Percentiles rank a stretch among this genome's conserved stretches.
Evolutionary conservation across 64 coral and sea anemone species (phyloP).

Genomic region (Stylophora pistillata): DNA sequence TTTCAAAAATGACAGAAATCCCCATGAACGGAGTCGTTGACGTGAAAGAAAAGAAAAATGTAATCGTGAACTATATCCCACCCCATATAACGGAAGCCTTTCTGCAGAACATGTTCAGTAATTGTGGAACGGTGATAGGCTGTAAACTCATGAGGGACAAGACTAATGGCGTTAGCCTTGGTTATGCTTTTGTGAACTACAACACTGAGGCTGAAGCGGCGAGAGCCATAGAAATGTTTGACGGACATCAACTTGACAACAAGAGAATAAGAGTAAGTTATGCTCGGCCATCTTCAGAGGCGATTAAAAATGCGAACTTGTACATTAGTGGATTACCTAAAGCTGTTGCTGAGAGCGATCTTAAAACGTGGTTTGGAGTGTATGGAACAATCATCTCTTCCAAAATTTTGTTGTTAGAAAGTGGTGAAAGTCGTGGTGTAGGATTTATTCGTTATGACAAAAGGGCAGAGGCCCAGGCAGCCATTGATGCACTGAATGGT

Average conservation of each 20-base stretch:
- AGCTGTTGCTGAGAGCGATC: conserved; percentile 67
- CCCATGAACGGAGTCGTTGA: not conserved
- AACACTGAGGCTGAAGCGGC: conserved; percentile 71
- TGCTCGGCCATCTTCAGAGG: conserved; percentile 92
- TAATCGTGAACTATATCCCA: conserved; percentile 94
- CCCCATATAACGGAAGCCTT: conserved; percentile 76
- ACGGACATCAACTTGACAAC: conserved; percentile 80
- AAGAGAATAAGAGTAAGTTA: conserved; percentile 96
- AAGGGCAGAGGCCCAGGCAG: conserved; percentile 80
- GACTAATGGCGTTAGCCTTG: conserved; percentile 78
- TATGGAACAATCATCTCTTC: conserved; percentile 94
- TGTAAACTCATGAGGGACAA: conserved; percentile 93
- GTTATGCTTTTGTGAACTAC: conserved; percentile 98
- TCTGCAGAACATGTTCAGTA: conserved; percentile 74
- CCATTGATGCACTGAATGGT: conserved; percentile 90
- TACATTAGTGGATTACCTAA: conserved; percentile 95
- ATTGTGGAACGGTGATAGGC: conserved; percentile 60
- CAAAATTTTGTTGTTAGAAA: conserved; percentile 90
- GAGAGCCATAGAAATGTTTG: conserved; percentile 84
- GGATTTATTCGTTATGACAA: conserved; percentile 99
- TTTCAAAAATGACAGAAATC: conserved; percentile 12
- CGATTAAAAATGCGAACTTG: conserved; percentile 99
- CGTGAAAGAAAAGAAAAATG: conserved; percentile 83
- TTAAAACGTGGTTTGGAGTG: conserved; percentile 76
- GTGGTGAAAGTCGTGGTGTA: conserved; percentile 88